Evolutionary conservation across 2,888 invertebrate species (phyloP), one percentile per base, ranked within the genome.

Genomic region (Melanotus villosus): DNA sequence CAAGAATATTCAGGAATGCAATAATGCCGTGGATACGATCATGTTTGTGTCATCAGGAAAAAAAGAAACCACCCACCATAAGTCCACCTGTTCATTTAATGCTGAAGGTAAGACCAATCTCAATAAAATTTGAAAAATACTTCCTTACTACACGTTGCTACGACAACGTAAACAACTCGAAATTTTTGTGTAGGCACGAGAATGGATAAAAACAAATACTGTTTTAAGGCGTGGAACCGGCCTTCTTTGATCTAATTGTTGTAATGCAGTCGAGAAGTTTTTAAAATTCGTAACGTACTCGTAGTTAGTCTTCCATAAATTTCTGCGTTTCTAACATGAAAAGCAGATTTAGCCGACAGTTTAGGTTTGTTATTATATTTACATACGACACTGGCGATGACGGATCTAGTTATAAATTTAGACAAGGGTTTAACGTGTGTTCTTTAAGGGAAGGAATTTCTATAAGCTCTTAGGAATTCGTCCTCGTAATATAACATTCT

Each of bases 1-100:
- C 45, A 36, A n/a, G 57, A 41, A 32, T 50, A 41, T 34, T 41
- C 32, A 58, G 66, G 60, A 60, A 63, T 68, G 41, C 63, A 63
- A 80, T 76, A 73, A 86, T 86, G 86, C 85, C 85, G 78, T 86
- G 86, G 86, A 84, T 86, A 75, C 85, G 84, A 75, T 84, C 85
- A 62, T 86, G 86, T 76, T 79, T 86, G 75, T 85, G 85, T 76
- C 85, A 85, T 66, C 85, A 85, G 73, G 85, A 85, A 74, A 85
- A 85, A 80, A 85, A 85, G 80, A 84, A 83, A 74, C 73, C 80
- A 26, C 85, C 85, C 30, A 82, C 82, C 36, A 85, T 86, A 76
- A 86, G 86, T 76, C 85, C 85, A 38, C 86, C 86, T 54, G 84
- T 86, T 73, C 86, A 86, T 82, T 81, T 86, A 68, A 78, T 86